A percentile compares a stretch with the other conserved stretches of the same genome.
Conservation (phyloP, 2,888 invertebrate genomes). For the Leucoma salicis region DNA sequence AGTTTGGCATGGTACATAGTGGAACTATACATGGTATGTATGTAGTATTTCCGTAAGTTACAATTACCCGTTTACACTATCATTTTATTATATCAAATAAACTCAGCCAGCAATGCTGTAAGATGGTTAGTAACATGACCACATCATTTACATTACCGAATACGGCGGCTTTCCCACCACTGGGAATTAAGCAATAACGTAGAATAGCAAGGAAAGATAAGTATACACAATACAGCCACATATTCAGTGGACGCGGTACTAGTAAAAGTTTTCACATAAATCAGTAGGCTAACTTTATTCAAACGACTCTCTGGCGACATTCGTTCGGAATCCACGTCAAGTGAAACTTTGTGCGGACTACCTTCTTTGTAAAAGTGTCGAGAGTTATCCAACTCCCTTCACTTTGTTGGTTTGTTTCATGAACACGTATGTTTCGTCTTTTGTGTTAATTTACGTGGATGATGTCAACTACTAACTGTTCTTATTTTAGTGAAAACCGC, state of each 20-base stretch:
- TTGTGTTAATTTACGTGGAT: slow-evolving; percentile 26
- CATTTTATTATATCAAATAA: too few species aligned
- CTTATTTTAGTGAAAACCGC: slow-evolving; percentile 17
- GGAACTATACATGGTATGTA: too few species aligned
- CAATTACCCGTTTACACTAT: too few species aligned
- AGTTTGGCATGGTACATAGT: too few species aligned
- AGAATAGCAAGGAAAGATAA: slow-evolving; percentile 57
- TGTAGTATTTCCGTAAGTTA: too few species aligned
- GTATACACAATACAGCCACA: slow-evolving; percentile 63
- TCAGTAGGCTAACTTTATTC: slow-evolving; percentile 78
- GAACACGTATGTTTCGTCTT: slow-evolving; percentile 42
- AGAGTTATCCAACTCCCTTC: slow-evolving; percentile 43
- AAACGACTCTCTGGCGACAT: slow-evolving; percentile 79
- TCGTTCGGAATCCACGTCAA: slow-evolving; percentile 73
- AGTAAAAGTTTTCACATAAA: slow-evolving; percentile 75
- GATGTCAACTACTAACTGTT: slow-evolving; percentile 32
- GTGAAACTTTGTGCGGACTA: slow-evolving; percentile 62
- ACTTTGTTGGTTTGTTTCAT: slow-evolving; percentile 46
- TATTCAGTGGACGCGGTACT: slow-evolving; percentile 53
- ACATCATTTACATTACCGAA: slow-evolving; percentile 31
- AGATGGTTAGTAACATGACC: slow-evolving; percentile 26
- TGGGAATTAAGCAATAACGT: slow-evolving; percentile 57
- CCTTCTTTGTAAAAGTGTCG: slow-evolving; percentile 61
- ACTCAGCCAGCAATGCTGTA: slow-evolving; percentile 9
- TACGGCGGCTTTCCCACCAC: slow-evolving; percentile 40